These are phyloP conservation scores for Ptychobarbus kaznakovi DNA, from an alignment of 2,797 vertebrate species.

Conservation along the genomic window DNA sequence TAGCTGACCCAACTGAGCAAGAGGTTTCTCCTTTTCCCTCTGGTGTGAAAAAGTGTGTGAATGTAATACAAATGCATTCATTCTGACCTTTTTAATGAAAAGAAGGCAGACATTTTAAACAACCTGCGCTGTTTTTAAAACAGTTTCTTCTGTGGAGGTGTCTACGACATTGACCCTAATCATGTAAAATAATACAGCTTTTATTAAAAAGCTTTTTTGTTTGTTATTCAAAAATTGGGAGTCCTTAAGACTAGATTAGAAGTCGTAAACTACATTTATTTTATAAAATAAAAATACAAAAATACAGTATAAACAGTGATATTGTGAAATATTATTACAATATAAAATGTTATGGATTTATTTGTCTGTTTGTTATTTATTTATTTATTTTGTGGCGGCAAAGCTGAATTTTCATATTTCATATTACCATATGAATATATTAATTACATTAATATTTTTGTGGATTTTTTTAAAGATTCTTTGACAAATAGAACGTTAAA, in stretches of 20 bases:
- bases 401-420: neutral
- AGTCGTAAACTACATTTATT: neutral
- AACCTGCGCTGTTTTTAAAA: conserved; percentile 4
- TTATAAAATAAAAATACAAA: neutral
- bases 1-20: conserved; percentile 27
- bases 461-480: too few species aligned
- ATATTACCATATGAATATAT: too few species aligned
- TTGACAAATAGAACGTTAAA: too few species aligned
- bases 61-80: conserved; percentile 17
- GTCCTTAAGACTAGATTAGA: neutral
- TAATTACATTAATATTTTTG: too few species aligned
- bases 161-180: neutral
- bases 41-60: conserved; percentile 10
- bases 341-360: neutral
- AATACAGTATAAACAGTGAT: neutral
- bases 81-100: conserved; percentile 27
- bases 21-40: conserved; percentile 27
- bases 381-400: neutral
- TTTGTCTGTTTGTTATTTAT: too few species aligned
- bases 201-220: neutral
- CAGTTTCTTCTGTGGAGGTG: neutral
- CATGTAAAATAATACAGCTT: neutral
- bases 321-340: neutral
- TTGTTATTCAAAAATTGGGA: neutral
- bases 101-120: neutral